Base-by-base conservation (phyloP, 1,140 invertebrate species). In the Neodiprion pinetum region DNA sequence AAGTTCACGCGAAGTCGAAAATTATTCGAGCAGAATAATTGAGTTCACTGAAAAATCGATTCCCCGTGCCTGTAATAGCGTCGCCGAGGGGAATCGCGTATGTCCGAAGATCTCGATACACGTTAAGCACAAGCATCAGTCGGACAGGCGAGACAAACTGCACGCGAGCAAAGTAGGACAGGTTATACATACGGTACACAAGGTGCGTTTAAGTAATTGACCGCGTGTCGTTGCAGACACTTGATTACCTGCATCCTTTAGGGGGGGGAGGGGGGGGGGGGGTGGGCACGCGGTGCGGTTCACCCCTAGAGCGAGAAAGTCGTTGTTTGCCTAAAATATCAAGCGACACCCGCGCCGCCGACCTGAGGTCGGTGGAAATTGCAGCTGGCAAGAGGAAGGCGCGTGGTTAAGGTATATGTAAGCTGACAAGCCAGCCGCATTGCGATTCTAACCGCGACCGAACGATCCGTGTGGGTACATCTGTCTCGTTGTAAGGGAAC, bases 401-500 rank as follows among this genome's bases (percentile, higher is more conserved):
- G 53, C 53, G 28, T 40, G 28, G 2, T 40, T 40, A 5, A 3
- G 28, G 28, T 40, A 21, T 21, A 21, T 21, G 28, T 40, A 40
- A 40, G 28, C 28, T 40, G 2, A 14, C 53, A 17, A 61, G n/a
- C 0, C 53, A 9, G 53, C 53, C n/a, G 53, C n/a, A 17, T 61
- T 40, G 28, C 28, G 28, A 40, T 40, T 40, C 28, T 2, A 40
- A 40, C 28, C 1, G 5, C 28, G 28, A 40, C 1, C 28, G 5
- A 40, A 40, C 28, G 28, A 40, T 40, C 28, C 28, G 28, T 40
- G 5, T 40, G 28, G 28, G 77, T 76, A 83, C 86, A 86, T 85
- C 84, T 87, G 86, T 86, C 83, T 80, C 80, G 78, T 79, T 82
- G 85, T 87, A 87, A 87, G 84, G 81, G 85, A 86, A 86, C 83